Conservation (phyloP, 2,797 vertebrate species). For the Enteromius trimaculatus region DNA sequence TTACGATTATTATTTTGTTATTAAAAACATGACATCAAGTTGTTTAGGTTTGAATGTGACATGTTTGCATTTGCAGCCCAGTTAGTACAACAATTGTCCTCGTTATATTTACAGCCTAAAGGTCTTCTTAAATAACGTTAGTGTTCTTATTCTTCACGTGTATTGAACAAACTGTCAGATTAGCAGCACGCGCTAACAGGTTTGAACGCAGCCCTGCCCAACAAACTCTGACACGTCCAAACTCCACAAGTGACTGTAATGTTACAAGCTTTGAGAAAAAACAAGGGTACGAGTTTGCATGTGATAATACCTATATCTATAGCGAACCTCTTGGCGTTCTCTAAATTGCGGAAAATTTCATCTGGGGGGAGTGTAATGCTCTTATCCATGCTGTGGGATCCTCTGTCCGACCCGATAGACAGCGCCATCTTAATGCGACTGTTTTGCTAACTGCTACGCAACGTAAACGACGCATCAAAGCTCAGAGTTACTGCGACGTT, state of each 20-base stretch:
- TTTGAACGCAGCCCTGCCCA: slow-evolving; percentile 3
- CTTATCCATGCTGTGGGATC: slow-evolving; percentile 88
- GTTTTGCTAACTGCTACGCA: neutral
- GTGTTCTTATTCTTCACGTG: neutral
- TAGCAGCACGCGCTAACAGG: slow-evolving; percentile 41
- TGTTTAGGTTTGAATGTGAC: neutral
- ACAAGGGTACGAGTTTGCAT: neutral
- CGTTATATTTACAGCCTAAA: neutral
- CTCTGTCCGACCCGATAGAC: slow-evolving; percentile 77
- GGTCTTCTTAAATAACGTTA: neutral
- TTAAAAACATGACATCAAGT: neutral
- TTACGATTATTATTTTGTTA: neutral
- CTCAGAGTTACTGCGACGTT: neutral
- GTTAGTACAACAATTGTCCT: neutral
- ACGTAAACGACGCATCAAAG: neutral
- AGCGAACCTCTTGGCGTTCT: slow-evolving; percentile 96
- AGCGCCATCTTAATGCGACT: slow-evolving; percentile 87
- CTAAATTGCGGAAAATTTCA: slow-evolving; percentile 95
- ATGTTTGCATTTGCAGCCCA: neutral
- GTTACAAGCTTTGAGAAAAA: neutral
- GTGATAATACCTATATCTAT: slow-evolving; percentile 91
- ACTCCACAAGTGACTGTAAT: slow-evolving; percentile 46
- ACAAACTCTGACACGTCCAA: slow-evolving; percentile 12
- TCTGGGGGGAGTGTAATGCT: slow-evolving; percentile 95
- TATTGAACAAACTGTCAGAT: slow-evolving; percentile 60